Conservation (phyloP, 2,113 vertebrate genomes). For the Zeus faber region DNA sequence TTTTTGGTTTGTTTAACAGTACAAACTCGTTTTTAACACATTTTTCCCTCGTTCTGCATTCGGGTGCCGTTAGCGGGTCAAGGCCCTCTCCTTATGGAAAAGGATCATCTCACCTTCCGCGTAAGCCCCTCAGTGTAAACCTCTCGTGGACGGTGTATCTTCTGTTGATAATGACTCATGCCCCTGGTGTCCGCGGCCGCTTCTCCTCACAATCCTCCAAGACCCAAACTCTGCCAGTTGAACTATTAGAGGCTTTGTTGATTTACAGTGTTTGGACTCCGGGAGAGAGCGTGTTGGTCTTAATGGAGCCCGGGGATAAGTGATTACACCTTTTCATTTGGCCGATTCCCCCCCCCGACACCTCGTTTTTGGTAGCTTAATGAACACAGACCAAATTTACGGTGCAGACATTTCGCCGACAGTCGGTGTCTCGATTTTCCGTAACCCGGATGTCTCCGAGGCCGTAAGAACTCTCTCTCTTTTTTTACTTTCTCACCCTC, state of each 20-base stretch:
- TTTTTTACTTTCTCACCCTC: too few species aligned
- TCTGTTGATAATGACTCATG: conserved; percentile 39
- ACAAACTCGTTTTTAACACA: too few species aligned
- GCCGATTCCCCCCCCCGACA: too few species aligned
- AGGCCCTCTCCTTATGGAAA: not conserved
- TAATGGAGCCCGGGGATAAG: conserved; percentile 22
- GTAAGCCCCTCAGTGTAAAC: conserved; percentile 7
- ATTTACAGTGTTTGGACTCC: conserved; percentile 20
- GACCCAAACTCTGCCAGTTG: conserved; percentile 39
- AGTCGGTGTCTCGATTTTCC: too few species aligned
- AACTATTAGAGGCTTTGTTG: conserved; percentile 23
- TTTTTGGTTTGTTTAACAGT: too few species aligned
- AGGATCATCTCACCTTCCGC: not conserved
- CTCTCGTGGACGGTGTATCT: not conserved
- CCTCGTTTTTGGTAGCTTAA: too few species aligned
- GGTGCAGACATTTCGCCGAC: too few species aligned
- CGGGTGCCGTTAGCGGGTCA: too few species aligned
- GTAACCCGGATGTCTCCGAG: conserved; percentile 6
- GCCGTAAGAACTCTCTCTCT: not conserved
- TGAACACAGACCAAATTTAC: too few species aligned
- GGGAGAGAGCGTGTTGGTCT: conserved; percentile 1
- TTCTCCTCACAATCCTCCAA: conserved; percentile 29
- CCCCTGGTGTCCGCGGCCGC: not conserved
- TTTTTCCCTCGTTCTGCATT: too few species aligned
- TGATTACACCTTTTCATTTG: too few species aligned